Conservation (phyloP, 2,797 vertebrate species). For the Artibeus lituratus region DNA sequence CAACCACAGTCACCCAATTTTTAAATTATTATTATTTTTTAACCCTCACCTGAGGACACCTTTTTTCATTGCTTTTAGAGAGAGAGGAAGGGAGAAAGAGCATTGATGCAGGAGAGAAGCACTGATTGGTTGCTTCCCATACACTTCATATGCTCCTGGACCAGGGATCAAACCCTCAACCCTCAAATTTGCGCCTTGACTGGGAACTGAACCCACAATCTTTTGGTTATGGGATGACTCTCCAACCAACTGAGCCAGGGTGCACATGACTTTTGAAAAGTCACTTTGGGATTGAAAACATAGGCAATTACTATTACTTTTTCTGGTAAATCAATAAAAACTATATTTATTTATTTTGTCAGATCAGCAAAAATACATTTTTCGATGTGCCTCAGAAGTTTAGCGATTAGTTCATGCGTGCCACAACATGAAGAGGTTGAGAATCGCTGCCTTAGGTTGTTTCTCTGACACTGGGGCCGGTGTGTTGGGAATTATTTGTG, state of each 20-base stretch:
- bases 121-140: background rate
- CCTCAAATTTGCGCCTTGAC: background rate
- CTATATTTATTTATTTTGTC: background rate
- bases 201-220: background rate
- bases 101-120: background rate
- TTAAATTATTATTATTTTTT: background rate
- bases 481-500: background rate
- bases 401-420: background rate
- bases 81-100: background rate
- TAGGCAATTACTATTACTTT: background rate
- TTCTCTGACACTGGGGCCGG: background rate
- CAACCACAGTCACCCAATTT: too few species aligned
- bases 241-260: background rate
- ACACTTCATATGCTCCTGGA: background rate
- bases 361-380: background rate
- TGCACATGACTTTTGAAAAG: background rate
- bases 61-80: background rate
- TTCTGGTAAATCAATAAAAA: background rate
- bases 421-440: background rate
- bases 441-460: background rate
- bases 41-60: background rate
- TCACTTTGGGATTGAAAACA: background rate
- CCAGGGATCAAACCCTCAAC: background rate
- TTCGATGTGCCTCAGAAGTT: background rate
- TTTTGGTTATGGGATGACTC: too few species aligned